Base-by-base conservation (phyloP, 2,888 invertebrate species). In the Pollenia angustigena region DNA sequence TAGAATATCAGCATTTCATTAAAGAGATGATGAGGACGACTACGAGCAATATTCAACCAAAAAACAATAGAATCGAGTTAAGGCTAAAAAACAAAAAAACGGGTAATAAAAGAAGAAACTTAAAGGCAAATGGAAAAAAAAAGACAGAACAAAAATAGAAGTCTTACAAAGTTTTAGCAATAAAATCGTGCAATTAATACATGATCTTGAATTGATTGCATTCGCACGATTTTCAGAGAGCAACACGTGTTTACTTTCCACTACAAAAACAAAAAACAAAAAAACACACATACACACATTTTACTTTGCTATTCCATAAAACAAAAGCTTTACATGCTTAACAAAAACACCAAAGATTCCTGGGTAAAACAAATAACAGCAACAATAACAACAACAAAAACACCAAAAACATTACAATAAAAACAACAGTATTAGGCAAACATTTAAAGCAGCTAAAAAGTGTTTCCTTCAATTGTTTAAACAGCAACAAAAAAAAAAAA, bases 151-250 rank as follows among this genome's bases (percentile, higher is more conserved):
- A 85, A 56, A 81, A 66, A 32, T 6, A 32, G 32, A 32, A 60
- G 16, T 50, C 44, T 44, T 54, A 74, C 79, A 86, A 80, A 74
- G 74, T 85, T 76, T 81, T 66, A 80, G 88, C 90, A 90, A 90
- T 90, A 90, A 90, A 90, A 89, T 90, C 90, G 90, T 90, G 90
- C 90, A 90, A 90, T 90, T 90, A 90, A 90, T 90, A 90, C 90
- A 90, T 90, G 90, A 90, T 90, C 90, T 89, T 88, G 90, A 90
- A 90, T 89, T 89, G 90, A 90, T 90, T 90, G 90, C 90, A 89
- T 89, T 90, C 90, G 90, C 90, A 90, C 90, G 90, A 90, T 89
- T 90, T 90, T 89, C 75, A 86, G 89, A 90, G 90, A 90, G 90
- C 89, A 90, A 90, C 90, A 90, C 90, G 90, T 90, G 90, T 90